Conservation (phyloP, 2,113 vertebrate species). For the Ctenodactylus gundi region DNA sequence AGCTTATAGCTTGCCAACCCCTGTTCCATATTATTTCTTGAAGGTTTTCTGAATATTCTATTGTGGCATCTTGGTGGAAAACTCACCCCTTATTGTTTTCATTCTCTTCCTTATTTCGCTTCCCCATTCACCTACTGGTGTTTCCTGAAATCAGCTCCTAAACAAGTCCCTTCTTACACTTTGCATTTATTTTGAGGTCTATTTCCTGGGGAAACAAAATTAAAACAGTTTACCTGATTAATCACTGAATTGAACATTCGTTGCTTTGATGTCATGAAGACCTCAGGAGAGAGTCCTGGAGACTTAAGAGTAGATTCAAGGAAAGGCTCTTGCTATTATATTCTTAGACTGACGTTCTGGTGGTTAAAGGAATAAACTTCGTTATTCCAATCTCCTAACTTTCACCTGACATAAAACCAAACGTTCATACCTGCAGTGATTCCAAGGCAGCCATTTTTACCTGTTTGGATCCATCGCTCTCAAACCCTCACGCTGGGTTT, state of each 20-base stretch:
- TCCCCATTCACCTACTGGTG: background rate
- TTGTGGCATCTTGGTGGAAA: background rate
- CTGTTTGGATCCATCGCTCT: background rate
- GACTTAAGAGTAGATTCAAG: background rate
- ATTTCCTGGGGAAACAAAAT: background rate
- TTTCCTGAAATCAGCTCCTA: background rate
- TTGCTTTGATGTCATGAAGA: conserved; percentile 8
- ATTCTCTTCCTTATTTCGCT: background rate
- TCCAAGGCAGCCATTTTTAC: conserved; percentile 20
- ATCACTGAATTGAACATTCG: background rate
- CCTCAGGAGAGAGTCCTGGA: background rate
- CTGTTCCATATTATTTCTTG: background rate
- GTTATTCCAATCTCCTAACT: conserved; percentile 15
- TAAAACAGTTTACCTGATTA: background rate
- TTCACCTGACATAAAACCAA: conserved; percentile 5
- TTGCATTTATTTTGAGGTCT: conserved; percentile 4
- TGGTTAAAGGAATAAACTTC: conserved; percentile 36
- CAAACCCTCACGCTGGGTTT: background rate
- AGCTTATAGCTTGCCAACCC: background rate
- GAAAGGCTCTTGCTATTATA: conserved; percentile 23
- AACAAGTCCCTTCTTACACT: background rate
- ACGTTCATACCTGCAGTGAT: background rate
- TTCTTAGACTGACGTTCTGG: background rate
- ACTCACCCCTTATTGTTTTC: background rate
- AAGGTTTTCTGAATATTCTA: background rate